These are phyloP conservation scores for Hydrotaea diabolus DNA, from an alignment of 2,888 invertebrate species.

Conservation along the genomic window DNA sequence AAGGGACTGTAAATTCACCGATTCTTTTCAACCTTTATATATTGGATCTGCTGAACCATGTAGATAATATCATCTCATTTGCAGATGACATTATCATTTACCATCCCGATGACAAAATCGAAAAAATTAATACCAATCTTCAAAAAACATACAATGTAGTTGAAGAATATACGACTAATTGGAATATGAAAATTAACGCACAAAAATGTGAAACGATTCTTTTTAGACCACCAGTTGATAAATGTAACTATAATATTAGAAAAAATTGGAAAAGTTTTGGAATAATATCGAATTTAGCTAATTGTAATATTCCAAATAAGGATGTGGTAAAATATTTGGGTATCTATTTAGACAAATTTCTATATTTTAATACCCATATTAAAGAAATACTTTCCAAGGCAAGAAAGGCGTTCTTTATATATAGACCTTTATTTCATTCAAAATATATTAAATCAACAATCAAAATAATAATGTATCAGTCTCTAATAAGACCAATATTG, in stretches of 20 bases:
- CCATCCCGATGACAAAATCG: conserved; percentile 26
- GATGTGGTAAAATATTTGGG: no score
- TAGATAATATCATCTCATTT: conserved; percentile 24
- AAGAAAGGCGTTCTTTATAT: no score
- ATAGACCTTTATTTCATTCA: no score
- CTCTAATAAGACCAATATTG: no score
- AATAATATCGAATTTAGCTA: background rate
- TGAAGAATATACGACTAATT: conserved; percentile 20
- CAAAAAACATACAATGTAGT: conserved; percentile 28
- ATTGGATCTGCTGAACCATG: conserved; percentile 17
- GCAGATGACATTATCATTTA: conserved; percentile 46
- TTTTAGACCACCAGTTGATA: conserved; percentile 38
- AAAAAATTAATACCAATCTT: conserved; percentile 25
- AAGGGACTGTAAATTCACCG: conserved; percentile 25
- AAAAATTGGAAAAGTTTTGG: conserved; percentile 43
- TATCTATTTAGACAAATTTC: no score
- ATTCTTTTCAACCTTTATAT: conserved; percentile 33
- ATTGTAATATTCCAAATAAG: no score
- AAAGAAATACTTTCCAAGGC: no score
- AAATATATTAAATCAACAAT: no score
- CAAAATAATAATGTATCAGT: no score
- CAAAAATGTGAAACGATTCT: conserved; percentile 47
- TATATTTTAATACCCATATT: no score
- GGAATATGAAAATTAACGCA: conserved; percentile 42
- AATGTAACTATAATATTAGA: conserved; percentile 31